Evolutionary conservation across 2,797 vertebrate species (phyloP).

Genomic region (Euthynnus affinis): DNA sequence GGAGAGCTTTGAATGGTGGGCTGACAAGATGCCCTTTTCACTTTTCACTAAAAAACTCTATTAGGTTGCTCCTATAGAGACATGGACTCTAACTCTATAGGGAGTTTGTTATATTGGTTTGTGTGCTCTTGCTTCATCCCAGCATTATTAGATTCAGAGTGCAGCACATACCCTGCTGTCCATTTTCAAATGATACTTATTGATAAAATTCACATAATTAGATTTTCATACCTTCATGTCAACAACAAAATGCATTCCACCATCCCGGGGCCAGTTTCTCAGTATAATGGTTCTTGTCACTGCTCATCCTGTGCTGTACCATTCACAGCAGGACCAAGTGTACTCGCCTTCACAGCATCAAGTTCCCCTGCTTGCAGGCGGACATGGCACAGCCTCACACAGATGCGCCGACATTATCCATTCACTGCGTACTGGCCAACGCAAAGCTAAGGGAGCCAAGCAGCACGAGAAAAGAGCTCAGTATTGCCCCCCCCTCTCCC

Average conservation of each 20-base stretch:
- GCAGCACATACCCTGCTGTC: too few species aligned
- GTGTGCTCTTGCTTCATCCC: neutral
- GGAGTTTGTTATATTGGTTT: neutral
- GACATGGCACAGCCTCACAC: constrained; percentile 79
- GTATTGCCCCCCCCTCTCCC: neutral
- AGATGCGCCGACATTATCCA: constrained; percentile 63
- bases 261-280: constrained; percentile 6
- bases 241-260: neutral
- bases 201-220: too few species aligned
- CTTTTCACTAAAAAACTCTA: constrained; percentile 7
- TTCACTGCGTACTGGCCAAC: constrained; percentile 63
- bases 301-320: constrained; percentile 29
- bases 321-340: constrained; percentile 57
- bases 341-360: constrained; percentile 25
- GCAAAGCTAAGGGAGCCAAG: constrained; percentile 57
- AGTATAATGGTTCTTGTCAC: neutral
- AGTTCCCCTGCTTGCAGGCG: constrained; percentile 54
- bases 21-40: constrained; percentile 43
- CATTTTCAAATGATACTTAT: too few species aligned
- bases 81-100: neutral
- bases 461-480: constrained; percentile 51
- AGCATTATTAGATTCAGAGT: too few species aligned
- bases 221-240: too few species aligned
- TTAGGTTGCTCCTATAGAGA: constrained; percentile 9
- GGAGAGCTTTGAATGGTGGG: constrained; percentile 22